phyloP scores from a whole-genome alignment of 2,113 vertebrate genomes.

The Pseudorasbora parva region DNA sequence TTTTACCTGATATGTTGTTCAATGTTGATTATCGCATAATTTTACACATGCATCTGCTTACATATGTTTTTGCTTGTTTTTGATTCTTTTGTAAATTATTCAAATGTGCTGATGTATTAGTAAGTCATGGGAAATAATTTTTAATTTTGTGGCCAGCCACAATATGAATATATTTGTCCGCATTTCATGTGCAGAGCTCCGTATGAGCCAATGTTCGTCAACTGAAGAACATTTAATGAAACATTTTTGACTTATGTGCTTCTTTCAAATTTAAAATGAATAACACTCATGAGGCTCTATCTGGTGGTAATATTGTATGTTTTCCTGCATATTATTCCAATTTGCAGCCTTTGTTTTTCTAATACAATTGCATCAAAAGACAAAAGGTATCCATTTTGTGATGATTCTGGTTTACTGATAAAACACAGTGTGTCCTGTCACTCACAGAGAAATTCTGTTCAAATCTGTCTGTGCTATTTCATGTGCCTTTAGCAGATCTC shows the following conservation, averaged over 20 bases:
- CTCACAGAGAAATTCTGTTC: background rate
- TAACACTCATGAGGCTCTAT: background rate
- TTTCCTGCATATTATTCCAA: background rate
- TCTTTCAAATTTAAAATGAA: background rate
- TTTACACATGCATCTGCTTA: too few species aligned
- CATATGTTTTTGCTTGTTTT: too few species aligned
- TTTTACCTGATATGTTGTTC: too few species aligned
- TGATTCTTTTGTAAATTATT: too few species aligned
- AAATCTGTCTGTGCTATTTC: slow-evolving; percentile 8
- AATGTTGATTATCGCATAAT: too few species aligned
- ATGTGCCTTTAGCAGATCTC: slow-evolving; percentile 26
- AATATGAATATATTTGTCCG: too few species aligned
- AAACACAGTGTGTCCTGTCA: background rate
- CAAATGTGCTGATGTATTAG: too few species aligned
- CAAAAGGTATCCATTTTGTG: background rate
- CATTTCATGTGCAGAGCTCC: too few species aligned
- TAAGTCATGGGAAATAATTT: too few species aligned
- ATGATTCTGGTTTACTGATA: background rate
- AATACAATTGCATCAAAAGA: background rate
- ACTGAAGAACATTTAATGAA: background rate
- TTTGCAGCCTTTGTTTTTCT: background rate
- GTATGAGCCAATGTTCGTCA: background rate
- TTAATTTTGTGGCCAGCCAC: too few species aligned
- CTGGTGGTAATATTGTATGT: background rate
- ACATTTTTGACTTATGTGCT: background rate